Base-by-base conservation (phyloP, 2,113 vertebrate species). In the Glaucidium brasilianum region DNA sequence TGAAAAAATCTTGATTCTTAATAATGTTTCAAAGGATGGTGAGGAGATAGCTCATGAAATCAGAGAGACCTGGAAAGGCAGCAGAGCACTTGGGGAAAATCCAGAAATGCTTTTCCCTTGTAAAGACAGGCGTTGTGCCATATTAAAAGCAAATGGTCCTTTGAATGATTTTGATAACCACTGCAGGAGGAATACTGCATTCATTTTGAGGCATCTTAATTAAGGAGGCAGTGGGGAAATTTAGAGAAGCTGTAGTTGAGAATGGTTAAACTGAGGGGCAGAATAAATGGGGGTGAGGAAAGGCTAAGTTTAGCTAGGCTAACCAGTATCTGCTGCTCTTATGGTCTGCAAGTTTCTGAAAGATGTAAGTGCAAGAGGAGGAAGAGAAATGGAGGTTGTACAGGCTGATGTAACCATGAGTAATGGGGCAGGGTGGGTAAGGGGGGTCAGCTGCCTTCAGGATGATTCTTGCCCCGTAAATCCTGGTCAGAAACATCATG, bases 391-490 rank as follows among this genome's bases (percentile, higher is more conserved):
- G 34, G 72, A 55, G 20, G 30, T 34, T 52, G 34, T 52, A 21
- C 39, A 72, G 47, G 62, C 30, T 94, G 92, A 72, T 52, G 64
- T 75, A 64, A 73, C 25, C 14, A 30, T 1, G 3, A 63, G 49
- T 37, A 47, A 67, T 27, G 41, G 49, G 39, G 15, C n/a, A 52
- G 29, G 13, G 50, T 4, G 4, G 29, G 81, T 43, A 23, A 29
- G 55, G 15, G 16, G 64, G 22, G 4, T 35, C 8, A 49, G 64
- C 35, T 6, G 7, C 73, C 1, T 0, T 75, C 0, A 0, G 37
- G 35, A 11, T 29, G 12, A 8, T 34, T 56, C 39, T 55, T 85
- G 15, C 34, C 19, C 18, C 6, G 2, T 67, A 89, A 92, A 94
- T 91, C 76, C 49, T 71, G 41, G 2, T 45, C 52, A 73, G 84